A percentile compares a stretch with the other conserved stretches of the same genome.
Conservation (phyloP, 1,140 invertebrate genomes). For the Zaprionus camerounensis region DNA sequence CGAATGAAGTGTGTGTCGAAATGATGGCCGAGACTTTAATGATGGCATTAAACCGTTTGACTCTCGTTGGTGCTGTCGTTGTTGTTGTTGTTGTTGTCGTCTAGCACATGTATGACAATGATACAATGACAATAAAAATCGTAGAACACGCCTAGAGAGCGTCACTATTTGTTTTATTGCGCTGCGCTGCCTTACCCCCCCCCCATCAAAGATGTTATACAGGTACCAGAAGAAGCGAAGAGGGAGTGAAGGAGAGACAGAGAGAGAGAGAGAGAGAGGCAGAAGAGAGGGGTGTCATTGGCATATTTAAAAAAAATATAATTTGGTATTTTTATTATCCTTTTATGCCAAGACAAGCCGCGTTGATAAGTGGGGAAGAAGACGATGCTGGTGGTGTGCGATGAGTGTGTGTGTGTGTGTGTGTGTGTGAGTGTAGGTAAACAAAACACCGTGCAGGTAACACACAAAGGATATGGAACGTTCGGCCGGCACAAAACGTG, state of each 20-base stretch:
- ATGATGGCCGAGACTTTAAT: slow-evolving; percentile 48
- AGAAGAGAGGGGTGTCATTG: slow-evolving; percentile 33
- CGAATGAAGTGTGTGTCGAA: slow-evolving; percentile 50
- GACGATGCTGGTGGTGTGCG: slow-evolving; percentile 18
- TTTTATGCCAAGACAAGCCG: slow-evolving; percentile 57
- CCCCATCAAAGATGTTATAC: slow-evolving; percentile 1
- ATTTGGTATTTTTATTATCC: slow-evolving; percentile 78
- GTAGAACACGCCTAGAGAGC: slow-evolving; percentile 65
- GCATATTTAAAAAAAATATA: slow-evolving; percentile 73
- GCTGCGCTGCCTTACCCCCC: not conserved
- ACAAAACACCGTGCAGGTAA: slow-evolving; percentile 67
- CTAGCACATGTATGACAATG: slow-evolving; percentile 60
- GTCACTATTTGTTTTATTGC: slow-evolving; percentile 54
- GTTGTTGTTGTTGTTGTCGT: slow-evolving; percentile 17
- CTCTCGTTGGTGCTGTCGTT: not conserved
- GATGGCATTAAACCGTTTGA: slow-evolving; percentile 52
- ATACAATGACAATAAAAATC: slow-evolving; percentile 68
- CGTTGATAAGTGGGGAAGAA: slow-evolving; percentile 56
- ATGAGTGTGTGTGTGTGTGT: not conserved
- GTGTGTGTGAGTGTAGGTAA: slow-evolving; percentile 35
- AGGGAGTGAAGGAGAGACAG: not conserved
- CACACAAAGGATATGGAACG: slow-evolving; percentile 55
- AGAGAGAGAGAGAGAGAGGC: slow-evolving; percentile 13
- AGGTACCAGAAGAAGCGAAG: not conserved
- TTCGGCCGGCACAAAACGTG: slow-evolving; percentile 44